Base-by-base conservation (phyloP, 2,888 invertebrate genomes). In the Bhutanitis thaidina region DNA sequence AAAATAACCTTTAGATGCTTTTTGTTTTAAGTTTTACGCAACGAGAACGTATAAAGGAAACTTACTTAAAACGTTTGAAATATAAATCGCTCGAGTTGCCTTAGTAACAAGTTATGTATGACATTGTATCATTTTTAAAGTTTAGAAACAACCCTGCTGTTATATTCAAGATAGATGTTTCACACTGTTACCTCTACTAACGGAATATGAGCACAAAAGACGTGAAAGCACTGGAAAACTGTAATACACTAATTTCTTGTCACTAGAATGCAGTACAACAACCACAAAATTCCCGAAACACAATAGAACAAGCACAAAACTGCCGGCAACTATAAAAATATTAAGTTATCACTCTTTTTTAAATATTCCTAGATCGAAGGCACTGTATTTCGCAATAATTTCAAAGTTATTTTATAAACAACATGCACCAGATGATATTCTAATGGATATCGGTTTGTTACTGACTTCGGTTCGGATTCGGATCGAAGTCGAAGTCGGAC, bases 381-480 rank as follows among this genome's bases (percentile, higher is more conserved):
- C 56, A 62, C 57, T 58, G 47, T 60, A 71, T 69, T 70, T 66
- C 59, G 61, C 62, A 62, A 67, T 70, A 55, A 63, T 66, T 68
- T 56, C 49, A 60, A 60, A 56, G 56, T 62, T 45, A 51, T 70
- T 68, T 64, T 62, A 64, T 58, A 58, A 57, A 63, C 61, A 72
- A 72, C 64, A 63, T 63, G 69, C 68, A 76, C 74, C 70, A 77
- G 77, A 74, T 66, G 68, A 65, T 60, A 69, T 74, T 65, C 74
- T 68, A 60, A 67, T 66, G 62, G 60, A 74, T 58, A 62, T 64
- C 70, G 64, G 63, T 80, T 75, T 74, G 86, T 79, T 67, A 88
- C 87, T 87, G 85, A 88, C 85, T 86, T 86, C 85, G 20, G 3
- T 20, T 20, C 20, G 20, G 20, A 20, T n/a, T n/a, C n/a, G 65